phyloP scores from a whole-genome alignment of 2,888 invertebrate genomes.

The Oligia fasciuncula region DNA sequence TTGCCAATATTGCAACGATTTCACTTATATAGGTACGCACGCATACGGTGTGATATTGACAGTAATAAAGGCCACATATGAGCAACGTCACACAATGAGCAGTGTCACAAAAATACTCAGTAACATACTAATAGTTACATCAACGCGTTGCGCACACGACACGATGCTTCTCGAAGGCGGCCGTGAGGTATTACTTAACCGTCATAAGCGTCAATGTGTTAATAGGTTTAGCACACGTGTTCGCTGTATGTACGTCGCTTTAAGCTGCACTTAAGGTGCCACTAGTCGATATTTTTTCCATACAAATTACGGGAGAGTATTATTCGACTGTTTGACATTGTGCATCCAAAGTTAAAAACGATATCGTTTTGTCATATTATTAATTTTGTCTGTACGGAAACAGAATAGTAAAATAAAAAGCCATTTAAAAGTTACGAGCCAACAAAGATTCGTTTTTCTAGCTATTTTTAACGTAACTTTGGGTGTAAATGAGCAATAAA shows the following conservation, averaged over 20 bases:
- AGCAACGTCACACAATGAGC: neutral
- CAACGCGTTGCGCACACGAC: constrained; percentile 28
- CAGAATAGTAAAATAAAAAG: no score
- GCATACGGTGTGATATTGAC: neutral
- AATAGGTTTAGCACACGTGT: constrained; percentile 59
- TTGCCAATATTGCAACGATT: neutral
- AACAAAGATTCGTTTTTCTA: no score
- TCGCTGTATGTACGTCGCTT: neutral
- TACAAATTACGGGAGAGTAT: no score
- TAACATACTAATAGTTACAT: constrained; percentile 22
- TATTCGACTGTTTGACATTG: no score
- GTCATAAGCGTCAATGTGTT: constrained; percentile 64
- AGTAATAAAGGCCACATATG: neutral
- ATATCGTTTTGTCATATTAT: no score
- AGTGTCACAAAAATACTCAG: constrained; percentile 8
- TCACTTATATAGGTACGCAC: neutral
- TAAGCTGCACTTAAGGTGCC: neutral
- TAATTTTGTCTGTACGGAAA: no score
- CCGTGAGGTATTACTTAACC: constrained; percentile 71
- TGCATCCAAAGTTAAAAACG: no score
- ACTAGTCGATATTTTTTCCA: no score
- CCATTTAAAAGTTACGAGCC: no score
- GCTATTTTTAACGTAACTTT: no score
- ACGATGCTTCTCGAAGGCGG: constrained; percentile 47
- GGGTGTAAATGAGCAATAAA: no score